These are phyloP conservation scores for Zingel zingel DNA, from an alignment of 2,113 vertebrate species.

Conservation along the genomic window DNA sequence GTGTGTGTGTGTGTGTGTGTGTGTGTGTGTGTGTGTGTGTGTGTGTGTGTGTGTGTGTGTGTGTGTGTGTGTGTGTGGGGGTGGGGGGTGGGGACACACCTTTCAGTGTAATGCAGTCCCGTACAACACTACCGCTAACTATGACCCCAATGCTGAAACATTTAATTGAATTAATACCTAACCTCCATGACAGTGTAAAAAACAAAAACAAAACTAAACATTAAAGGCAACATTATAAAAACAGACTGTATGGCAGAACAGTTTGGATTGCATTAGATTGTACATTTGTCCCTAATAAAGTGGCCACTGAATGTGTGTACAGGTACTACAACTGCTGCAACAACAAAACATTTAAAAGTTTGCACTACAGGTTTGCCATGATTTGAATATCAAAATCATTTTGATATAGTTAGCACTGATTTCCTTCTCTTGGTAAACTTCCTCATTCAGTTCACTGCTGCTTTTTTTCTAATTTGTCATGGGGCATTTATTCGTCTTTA, in stretches of 20 bases:
- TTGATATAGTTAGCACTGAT: background rate
- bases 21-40: no score
- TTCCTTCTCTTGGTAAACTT: background rate
- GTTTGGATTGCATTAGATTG: background rate
- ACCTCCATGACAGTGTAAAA: background rate
- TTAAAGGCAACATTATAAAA: background rate
- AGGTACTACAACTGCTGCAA: background rate
- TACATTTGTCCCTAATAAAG: background rate
- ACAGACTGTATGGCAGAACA: background rate
- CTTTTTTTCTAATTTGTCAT: background rate
- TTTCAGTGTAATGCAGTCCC: background rate
- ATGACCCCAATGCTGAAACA: no score
- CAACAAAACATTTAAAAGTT: background rate
- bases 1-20: no score
- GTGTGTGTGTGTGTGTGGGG: no score
- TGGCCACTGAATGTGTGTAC: background rate
- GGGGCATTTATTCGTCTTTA: background rate
- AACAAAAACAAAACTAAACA: background rate
- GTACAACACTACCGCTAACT: background rate
- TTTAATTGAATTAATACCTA: background rate
- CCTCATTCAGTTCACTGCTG: background rate
- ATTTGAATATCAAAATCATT: background rate
- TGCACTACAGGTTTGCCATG: conserved; percentile 6
- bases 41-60: no score
- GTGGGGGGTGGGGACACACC: no score